Percentiles rank a stretch among this genome's conserved stretches.
phyloP scores from a whole-genome alignment of 2,113 vertebrate genomes.

The Zosterops borbonicus region DNA sequence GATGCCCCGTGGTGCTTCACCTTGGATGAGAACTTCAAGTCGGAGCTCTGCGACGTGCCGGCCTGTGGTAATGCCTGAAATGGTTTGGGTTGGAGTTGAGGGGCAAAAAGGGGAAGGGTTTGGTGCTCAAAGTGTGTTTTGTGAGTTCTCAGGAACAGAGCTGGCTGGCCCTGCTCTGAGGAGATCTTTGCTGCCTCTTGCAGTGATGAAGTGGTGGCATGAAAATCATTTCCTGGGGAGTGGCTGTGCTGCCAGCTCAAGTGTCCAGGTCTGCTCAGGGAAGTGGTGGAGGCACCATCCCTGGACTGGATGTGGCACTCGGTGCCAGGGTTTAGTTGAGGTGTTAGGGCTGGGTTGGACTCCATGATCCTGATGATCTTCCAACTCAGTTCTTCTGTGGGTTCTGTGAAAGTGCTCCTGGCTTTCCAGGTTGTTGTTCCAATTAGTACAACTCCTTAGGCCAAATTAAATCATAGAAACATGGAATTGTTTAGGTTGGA shows the following conservation, averaged over 20 bases:
- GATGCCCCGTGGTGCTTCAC: constrained; percentile 99
- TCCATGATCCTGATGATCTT: background rate
- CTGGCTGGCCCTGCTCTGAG: background rate
- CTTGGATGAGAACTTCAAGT: constrained; percentile 90
- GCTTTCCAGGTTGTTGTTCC: background rate
- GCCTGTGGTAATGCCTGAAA: constrained; percentile 83
- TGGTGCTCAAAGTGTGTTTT: background rate
- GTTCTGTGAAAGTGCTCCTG: background rate
- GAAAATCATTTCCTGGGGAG: background rate
- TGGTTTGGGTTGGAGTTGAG: background rate
- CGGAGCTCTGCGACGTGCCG: constrained; percentile 92
- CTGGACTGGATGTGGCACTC: background rate
- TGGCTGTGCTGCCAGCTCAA: background rate
- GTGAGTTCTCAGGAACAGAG: background rate
- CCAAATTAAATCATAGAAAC: background rate
- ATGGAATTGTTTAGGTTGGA: background rate
- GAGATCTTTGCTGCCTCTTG: background rate
- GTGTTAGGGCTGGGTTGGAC: background rate
- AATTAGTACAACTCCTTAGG: background rate
- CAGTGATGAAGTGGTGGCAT: background rate
- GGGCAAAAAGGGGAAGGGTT: background rate
- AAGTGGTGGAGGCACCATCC: background rate
- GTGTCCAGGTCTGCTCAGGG: background rate
- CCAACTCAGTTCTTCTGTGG: background rate
- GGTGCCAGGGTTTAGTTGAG: background rate